phyloP scores from a whole-genome alignment of 1,140 invertebrate genomes.

The Schmidtea mediterranea region DNA sequence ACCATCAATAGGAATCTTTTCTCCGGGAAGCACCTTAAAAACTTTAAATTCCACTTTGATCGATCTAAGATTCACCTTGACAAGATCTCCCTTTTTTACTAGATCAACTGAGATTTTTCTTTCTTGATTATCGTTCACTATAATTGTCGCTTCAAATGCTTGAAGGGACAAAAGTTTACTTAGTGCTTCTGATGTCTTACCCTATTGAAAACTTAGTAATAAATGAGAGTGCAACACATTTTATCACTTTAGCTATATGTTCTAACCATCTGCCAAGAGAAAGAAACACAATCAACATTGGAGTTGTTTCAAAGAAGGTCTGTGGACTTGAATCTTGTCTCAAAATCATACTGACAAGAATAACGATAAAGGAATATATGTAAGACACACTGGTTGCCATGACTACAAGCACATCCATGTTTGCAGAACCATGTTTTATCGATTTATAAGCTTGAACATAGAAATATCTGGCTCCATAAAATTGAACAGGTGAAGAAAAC shows the following conservation, averaged over 20 bases:
- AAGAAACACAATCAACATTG: slow-evolving; percentile 93
- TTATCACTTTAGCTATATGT: slow-evolving; percentile 54
- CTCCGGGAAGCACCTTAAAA: slow-evolving; percentile 55
- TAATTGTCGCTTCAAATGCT: slow-evolving; percentile 65
- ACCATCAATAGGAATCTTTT: slow-evolving; percentile 78
- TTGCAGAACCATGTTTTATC: slow-evolving; percentile 58
- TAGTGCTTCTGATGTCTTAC: slow-evolving; percentile 93
- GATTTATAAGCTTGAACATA: slow-evolving; percentile 71
- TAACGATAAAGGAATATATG: slow-evolving; percentile 56
- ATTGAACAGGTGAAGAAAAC: slow-evolving; percentile 67
- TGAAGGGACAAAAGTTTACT: slow-evolving; percentile 76
- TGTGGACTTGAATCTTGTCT: slow-evolving; percentile 26
- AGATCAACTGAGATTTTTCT: slow-evolving; percentile 62
- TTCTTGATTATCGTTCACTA: slow-evolving; percentile 48
- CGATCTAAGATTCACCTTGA: too few species aligned
- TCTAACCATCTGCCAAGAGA: slow-evolving; percentile 91
- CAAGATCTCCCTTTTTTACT: slow-evolving; percentile 65
- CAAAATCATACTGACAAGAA: slow-evolving; percentile 50
- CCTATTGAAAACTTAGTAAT: slow-evolving; percentile 20
- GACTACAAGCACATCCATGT: slow-evolving; percentile 94
- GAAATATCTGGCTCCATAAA: slow-evolving; percentile 82
- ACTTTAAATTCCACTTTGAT: too few species aligned
- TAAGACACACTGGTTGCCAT: slow-evolving; percentile 91
- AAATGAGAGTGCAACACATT: too few species aligned
- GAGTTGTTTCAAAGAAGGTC: slow-evolving; percentile 95